Evolutionary conservation across 2,797 vertebrate genomes (phyloP).

Genomic region (Melanogrammus aeglefinus): DNA sequence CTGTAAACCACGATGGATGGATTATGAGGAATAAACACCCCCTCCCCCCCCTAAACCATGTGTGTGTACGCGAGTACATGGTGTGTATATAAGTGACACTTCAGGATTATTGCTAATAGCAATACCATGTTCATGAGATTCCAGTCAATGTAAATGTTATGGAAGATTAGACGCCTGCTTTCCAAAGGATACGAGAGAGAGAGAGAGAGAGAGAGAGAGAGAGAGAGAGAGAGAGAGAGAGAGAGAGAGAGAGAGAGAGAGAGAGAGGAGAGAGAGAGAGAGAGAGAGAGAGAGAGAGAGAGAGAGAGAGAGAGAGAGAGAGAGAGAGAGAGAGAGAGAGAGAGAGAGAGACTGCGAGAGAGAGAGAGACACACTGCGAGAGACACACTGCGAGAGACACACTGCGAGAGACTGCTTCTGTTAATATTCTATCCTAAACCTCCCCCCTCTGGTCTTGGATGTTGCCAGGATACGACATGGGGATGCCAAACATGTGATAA

Average conservation of each 20-base stretch:
- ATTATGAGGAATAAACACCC: conserved; percentile 1
- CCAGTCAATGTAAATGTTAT: not conserved
- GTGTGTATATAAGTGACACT: not conserved
- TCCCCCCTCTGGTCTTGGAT: conserved; percentile 17
- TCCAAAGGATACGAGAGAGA: not conserved
- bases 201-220: not conserved
- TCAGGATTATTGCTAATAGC: not conserved
- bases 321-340: not conserved
- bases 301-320: not conserved
- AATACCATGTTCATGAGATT: not conserved
- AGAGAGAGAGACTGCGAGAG: not conserved
- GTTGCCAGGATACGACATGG: conserved; percentile 62
- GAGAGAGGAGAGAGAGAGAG: not conserved
- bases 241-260: not conserved
- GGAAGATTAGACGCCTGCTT: not conserved
- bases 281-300: not conserved
- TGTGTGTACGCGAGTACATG: not conserved
- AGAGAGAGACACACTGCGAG: too few relatives aligned
- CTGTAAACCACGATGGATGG: not conserved
- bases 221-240: not conserved
- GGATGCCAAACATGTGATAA: conserved; percentile 62
- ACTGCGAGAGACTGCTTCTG: not conserved
- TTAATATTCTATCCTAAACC: not conserved
- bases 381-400: too few relatives aligned
- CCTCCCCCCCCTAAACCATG: too few relatives aligned